A percentile compares a stretch with the other conserved stretches of the same genome.
These are phyloP conservation scores for Aurelia sp. DNA, from an alignment of 30 jellyfish, hydroid and myxozoan species.

Conservation along the genomic window DNA sequence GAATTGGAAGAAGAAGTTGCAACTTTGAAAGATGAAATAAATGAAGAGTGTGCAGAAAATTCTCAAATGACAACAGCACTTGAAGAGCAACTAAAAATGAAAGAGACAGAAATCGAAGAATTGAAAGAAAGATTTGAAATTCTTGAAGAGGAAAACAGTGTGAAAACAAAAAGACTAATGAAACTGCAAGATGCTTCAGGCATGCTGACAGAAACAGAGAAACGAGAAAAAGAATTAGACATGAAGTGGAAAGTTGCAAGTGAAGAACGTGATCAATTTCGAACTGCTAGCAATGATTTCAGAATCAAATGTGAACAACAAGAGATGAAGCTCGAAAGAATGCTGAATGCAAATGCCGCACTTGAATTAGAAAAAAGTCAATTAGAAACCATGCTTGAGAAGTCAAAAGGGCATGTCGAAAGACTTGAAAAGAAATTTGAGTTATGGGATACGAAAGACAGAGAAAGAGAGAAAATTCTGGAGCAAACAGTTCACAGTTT, in stretches of 20 bases:
- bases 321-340: constrained; percentile 2
- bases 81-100: background rate
- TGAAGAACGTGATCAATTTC: background rate
- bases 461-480: constrained; percentile 14
- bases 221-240: background rate
- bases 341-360: background rate
- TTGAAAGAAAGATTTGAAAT: background rate
- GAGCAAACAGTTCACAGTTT: background rate
- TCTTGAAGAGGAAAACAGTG: background rate
- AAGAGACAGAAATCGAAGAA: background rate
- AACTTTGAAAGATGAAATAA: constrained; percentile 10
- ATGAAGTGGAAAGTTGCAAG: background rate
- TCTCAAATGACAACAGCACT: background rate
- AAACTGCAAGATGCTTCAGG: background rate
- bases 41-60: constrained; percentile 12
- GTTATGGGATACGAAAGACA: background rate
- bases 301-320: background rate
- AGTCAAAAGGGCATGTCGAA: background rate
- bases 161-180: background rate
- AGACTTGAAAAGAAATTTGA: background rate
- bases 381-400: background rate
- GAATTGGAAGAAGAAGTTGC: constrained; percentile 3
- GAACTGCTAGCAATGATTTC: background rate
- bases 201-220: background rate
- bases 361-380: constrained; percentile 10